Conservation (phyloP, 2,888 invertebrate species). For the Amiota communis region DNA sequence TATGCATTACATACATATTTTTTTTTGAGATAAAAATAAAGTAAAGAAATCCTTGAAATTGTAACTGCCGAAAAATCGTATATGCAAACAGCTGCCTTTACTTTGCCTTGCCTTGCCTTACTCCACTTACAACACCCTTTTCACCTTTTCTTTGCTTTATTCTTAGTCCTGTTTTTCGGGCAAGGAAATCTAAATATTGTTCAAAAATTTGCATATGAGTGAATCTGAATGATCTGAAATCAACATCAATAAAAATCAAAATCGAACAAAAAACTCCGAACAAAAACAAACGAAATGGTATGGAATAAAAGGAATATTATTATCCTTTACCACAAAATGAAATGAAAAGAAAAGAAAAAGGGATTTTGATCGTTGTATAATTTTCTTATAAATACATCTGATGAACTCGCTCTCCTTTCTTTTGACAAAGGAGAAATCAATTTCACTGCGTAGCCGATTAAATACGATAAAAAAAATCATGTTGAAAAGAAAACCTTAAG, state of each 20-base stretch:
- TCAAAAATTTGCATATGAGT: conserved; percentile 33
- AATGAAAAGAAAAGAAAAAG: no score
- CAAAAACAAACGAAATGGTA: background rate
- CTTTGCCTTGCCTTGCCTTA: background rate
- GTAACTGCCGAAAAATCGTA: conserved; percentile 7
- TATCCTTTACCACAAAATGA: conserved; percentile 26
- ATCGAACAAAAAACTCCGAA: background rate
- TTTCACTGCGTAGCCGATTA: conserved; percentile 25
- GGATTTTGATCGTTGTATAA: conserved; percentile 26
- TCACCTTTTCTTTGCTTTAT: background rate
- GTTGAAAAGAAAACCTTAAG: background rate
- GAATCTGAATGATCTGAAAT: conserved; percentile 24
- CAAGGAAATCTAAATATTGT: conserved; percentile 10
- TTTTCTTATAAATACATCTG: conserved; percentile 15
- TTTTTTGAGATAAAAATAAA: no score
- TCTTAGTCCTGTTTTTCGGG: background rate
- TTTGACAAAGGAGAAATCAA: conserved; percentile 5
- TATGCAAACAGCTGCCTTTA: conserved; percentile 10
- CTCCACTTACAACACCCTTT: background rate
- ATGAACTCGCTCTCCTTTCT: background rate
- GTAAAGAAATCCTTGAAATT: background rate
- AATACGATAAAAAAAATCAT: background rate
- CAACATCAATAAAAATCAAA: conserved; percentile 20
- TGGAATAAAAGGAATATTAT: conserved; percentile 5
- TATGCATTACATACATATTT: no score